Base-by-base conservation (phyloP, 1,140 invertebrate species). In the Drosophila kepulauana region DNA sequence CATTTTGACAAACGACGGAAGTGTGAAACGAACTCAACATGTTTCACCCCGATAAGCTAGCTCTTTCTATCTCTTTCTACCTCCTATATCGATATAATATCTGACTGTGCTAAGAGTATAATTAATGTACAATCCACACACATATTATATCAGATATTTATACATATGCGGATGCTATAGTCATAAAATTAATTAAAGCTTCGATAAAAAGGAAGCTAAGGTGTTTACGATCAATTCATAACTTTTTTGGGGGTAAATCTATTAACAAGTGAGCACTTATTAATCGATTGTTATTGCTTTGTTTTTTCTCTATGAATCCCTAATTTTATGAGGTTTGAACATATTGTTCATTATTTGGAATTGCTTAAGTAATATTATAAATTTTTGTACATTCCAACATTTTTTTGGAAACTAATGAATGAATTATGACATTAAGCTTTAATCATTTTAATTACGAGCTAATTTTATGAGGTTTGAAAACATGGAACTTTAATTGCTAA, bases 1-100 rank as follows among this genome's bases (percentile, higher is more conserved):
- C 13, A 13, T 7, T 61, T 67, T 67, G 65, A 52, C 56, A 74
- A 56, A 69, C 52, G 65, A 38, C 65, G 57, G 57, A 74, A 74
- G 43, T 59, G 41, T 41, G 20, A 48, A 69, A 62, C 52, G 20
- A 59, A 49, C 33, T 41, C 48, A 45, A 52, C 33, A 51, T 49
- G 62, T 30, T 58, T 16, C n/a, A 46, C 13, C 15, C 15, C 20
- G 56, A 74, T 74, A 62, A 62, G 48, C 30, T 5, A 11, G 13
- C 1, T 25, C 20, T 25, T 0, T 25, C 20, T 20, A 0, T 25
- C 3, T 25, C 3, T 25, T 0, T 25, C 20, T 35, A 35, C 30
- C 28, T 10, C 15, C 6, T 16, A 38, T 38, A 11, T 57, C 13
- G 15, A 20, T 48, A n/a, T 54, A 38, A 57, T 57, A 13, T 54